A percentile compares a stretch with the other conserved stretches of the same genome.
phyloP scores from a whole-genome alignment of 64 coral and sea anemone genomes.

The Montipora foliosa region DNA sequence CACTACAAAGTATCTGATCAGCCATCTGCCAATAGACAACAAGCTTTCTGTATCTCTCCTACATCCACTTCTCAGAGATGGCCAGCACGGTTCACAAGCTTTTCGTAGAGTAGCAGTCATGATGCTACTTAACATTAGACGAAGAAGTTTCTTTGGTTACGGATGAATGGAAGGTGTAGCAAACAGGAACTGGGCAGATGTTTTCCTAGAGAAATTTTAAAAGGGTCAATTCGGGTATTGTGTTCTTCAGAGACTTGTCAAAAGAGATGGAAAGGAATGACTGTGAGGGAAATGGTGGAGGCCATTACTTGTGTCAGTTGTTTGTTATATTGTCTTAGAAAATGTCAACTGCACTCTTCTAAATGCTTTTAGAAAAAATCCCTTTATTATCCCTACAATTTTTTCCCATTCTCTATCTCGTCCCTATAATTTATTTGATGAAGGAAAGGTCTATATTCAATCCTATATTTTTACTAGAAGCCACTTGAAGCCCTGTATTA shows the following conservation, averaged over 20 bases:
- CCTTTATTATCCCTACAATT: too few relatives aligned
- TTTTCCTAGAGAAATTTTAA: conserved; percentile 53
- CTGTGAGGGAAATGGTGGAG: too few relatives aligned
- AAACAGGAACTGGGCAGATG: conserved; percentile 40
- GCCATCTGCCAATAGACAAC: not conserved
- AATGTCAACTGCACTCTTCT: too few relatives aligned
- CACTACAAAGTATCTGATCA: conserved; percentile 64
- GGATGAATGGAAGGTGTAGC: conserved; percentile 74
- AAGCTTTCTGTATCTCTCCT: not conserved
- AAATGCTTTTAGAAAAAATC: too few relatives aligned
- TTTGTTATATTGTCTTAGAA: too few relatives aligned
- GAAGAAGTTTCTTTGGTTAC: conserved; percentile 51
- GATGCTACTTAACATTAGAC: conserved; percentile 39
- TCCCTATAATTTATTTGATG: too few relatives aligned
- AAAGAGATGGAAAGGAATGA: too few relatives aligned
- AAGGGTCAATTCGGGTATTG: conserved; percentile 43
- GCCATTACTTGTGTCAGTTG: too few relatives aligned
- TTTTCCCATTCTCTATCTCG: too few relatives aligned
- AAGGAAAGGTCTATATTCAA: too few relatives aligned
- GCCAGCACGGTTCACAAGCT: conserved; percentile 20
- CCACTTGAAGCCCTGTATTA: too few relatives aligned
- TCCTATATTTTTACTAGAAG: too few relatives aligned
- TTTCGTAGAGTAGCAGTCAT: conserved; percentile 70
- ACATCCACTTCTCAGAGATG: conserved; percentile 10
- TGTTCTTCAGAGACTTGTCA: conserved; percentile 24